Evolutionary conservation across 2,113 vertebrate genomes (phyloP).

Genomic region (Pomatorhinus ruficollis): DNA sequence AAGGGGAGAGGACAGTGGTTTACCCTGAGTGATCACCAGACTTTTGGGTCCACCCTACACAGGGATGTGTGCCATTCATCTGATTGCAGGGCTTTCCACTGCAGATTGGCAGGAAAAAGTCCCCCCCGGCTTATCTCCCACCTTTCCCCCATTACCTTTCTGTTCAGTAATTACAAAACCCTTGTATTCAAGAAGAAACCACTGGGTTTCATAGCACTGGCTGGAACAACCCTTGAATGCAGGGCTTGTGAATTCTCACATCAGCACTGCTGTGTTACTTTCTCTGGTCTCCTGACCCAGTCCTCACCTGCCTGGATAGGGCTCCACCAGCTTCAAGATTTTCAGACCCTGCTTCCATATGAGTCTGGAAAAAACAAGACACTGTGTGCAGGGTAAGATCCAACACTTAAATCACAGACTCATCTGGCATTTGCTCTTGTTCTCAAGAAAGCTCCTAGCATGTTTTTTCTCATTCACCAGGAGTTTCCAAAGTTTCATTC

Average conservation of each 20-base stretch:
- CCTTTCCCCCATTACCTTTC: background rate
- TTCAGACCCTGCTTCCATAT: background rate
- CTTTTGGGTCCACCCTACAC: background rate
- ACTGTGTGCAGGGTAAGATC: accelerated
- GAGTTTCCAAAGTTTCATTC: background rate
- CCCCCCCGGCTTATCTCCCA: background rate
- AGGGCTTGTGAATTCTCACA: background rate
- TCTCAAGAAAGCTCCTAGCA: background rate
- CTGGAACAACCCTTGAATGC: background rate
- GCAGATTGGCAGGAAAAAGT: background rate
- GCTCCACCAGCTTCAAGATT: accelerated
- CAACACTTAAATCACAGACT: background rate
- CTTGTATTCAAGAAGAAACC: background rate
- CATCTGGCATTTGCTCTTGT: background rate
- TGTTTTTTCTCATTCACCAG: background rate
- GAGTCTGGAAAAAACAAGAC: accelerated
- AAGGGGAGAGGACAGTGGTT: background rate
- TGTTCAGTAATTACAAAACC: background rate
- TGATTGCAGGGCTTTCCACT: background rate
- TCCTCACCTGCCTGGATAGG: background rate
- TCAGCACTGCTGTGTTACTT: background rate
- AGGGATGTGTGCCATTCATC: background rate
- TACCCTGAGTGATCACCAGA: background rate
- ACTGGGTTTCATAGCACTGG: background rate
- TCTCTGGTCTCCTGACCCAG: background rate